These are phyloP conservation scores for Cyanocitta stelleri DNA, from an alignment of 2,113 vertebrate species.

Conservation along the genomic window DNA sequence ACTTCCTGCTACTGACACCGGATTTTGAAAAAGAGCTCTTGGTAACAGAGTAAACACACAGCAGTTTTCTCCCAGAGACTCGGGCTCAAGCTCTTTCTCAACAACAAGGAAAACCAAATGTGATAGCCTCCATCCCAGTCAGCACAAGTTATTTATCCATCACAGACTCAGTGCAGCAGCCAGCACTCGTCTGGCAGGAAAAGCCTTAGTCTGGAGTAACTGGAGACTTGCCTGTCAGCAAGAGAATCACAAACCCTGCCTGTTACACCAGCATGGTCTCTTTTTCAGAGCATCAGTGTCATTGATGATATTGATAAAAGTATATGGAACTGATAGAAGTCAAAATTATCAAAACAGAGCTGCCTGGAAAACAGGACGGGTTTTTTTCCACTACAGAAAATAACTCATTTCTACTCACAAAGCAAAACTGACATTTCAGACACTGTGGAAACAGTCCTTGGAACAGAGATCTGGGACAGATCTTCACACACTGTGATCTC, in stretches of 20 bases:
- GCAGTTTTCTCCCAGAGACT: neutral
- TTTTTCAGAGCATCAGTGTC: neutral
- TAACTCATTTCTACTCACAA: neutral
- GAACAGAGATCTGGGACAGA: neutral
- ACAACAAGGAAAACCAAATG: neutral
- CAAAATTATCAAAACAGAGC: neutral
- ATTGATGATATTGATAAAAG: neutral
- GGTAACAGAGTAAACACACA: neutral
- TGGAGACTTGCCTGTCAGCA: neutral
- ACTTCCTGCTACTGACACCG: neutral
- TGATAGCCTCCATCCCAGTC: neutral
- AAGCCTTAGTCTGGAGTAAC: neutral
- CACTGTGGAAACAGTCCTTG: neutral
- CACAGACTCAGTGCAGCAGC: neutral
- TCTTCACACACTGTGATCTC: neutral
- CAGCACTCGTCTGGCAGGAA: neutral
- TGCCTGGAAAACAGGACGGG: neutral
- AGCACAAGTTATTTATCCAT: constrained; percentile 5
- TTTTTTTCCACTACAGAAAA: neutral
- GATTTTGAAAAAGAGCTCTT: neutral
- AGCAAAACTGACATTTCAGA: neutral
- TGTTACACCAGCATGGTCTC: neutral
- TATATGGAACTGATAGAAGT: neutral
- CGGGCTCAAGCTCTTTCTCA: neutral
- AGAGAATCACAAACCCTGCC: neutral